Base-by-base conservation (phyloP, 2,797 vertebrate genomes). In the Molothrus aeneus region DNA sequence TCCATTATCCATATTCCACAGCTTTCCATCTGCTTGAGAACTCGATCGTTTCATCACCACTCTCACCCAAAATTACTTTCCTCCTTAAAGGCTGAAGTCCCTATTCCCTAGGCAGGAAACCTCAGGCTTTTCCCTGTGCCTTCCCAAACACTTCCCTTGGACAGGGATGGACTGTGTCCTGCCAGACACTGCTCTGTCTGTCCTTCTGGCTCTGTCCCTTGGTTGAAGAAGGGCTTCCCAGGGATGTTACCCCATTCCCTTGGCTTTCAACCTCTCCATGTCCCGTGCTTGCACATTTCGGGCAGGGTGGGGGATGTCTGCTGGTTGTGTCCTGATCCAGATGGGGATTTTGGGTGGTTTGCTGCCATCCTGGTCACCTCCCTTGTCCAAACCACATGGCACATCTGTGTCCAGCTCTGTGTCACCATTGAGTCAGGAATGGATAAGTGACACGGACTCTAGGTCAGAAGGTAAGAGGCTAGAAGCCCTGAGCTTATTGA, bases 381-480 rank as follows among this genome's bases (percentile, higher is more conserved):
- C 15, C 20, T 50, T 19, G 26, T 32, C 32, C 75, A 47, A 71
- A 22, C 34, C 31, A 1, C 3, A 3, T n/a, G 57, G 34, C 51
- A 21, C 11, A 1, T 3, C 0, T 1, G 18, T 10, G 43, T 24
- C 54, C 69, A 48, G 19, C 21, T 48, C 48, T 0, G 0, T 25
- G n/a, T 36, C 56, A 59, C 16, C 16, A 59, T 12, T 17, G 5
- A 59, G 22, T 36, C 56, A 59, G 24, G 56, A 36, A 34, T 57
- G n/a, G 15, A 34, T 34, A 11, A 34, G 56, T 25, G 56, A 17
- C 56, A 36, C 10, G 2, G 22, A 8, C 16, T 36, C 56, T 17
- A 25, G 16, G n/a, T 36, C 56, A 25, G n/a, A 34, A 36, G n/a
- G 22, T 25, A 25, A 59, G 56, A 36, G n/a, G 10, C 16, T 36